Evolutionary conservation across 1,140 invertebrate species (phyloP).

Genomic region (Trichogramma pretiosum): DNA sequence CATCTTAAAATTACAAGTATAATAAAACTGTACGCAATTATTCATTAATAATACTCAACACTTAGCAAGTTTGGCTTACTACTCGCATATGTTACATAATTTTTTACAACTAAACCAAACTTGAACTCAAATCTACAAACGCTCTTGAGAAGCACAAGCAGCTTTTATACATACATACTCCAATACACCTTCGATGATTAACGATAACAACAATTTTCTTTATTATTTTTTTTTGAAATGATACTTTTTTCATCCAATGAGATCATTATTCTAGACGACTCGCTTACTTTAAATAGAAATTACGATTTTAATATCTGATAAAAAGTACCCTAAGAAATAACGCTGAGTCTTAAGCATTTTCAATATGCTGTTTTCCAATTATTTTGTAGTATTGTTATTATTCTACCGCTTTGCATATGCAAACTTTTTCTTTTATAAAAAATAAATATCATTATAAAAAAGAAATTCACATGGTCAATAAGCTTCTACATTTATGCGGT

Average conservation of each 20-base stretch:
- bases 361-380: slow-evolving; percentile 2
- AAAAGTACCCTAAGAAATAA: slow-evolving; percentile 15
- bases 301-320: slow-evolving; percentile 12
- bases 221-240: slow-evolving; percentile 23
- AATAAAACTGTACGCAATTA: slow-evolving; percentile 15
- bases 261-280: slow-evolving; percentile 34
- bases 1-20: slow-evolving; percentile 1
- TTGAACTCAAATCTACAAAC: slow-evolving; percentile 12
- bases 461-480: neutral
- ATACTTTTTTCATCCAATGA: slow-evolving; percentile 26
- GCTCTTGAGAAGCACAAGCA: slow-evolving; percentile 14
- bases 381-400: neutral
- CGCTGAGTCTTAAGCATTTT: slow-evolving; percentile 20
- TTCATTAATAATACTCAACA: slow-evolving; percentile 18
- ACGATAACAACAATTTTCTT: slow-evolving; percentile 19
- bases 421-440: neutral
- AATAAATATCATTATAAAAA: slow-evolving; percentile 3
- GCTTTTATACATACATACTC: slow-evolving; percentile 25
- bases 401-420: neutral
- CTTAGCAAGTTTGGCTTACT: slow-evolving; percentile 10
- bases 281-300: slow-evolving; percentile 18
- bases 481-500: neutral
- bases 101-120: slow-evolving; percentile 16
- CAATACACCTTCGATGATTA: too few relatives aligned
- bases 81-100: slow-evolving; percentile 11